phyloP scores from a whole-genome alignment of 1,140 invertebrate genomes.

The Drosophila bocki region DNA sequence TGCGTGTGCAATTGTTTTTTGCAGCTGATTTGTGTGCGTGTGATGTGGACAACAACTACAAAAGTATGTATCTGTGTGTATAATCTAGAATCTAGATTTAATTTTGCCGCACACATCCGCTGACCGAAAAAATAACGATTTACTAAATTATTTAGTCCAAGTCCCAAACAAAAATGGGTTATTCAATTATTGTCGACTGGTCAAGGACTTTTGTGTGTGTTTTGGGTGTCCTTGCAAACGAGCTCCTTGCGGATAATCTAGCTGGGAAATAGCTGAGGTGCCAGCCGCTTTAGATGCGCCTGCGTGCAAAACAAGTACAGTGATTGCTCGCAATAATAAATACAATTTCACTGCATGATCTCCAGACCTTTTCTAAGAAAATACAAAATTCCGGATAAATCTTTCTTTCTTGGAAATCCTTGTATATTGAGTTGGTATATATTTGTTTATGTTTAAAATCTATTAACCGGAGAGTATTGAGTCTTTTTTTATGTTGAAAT shows the following conservation, averaged over 20 bases:
- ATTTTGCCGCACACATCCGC: slow-evolving; percentile 64
- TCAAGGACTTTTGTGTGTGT: slow-evolving; percentile 49
- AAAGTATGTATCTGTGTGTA: background rate
- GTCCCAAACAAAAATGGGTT: slow-evolving; percentile 2
- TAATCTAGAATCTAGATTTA: slow-evolving; percentile 35
- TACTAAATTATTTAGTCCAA: slow-evolving; percentile 14
- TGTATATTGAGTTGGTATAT: background rate
- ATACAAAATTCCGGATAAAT: too few species aligned
- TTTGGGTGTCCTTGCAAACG: slow-evolving; percentile 47
- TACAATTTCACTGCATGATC: too few species aligned
- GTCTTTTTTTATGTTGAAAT: background rate
- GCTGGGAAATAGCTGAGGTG: background rate
- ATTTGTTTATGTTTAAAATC: background rate
- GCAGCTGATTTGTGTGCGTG: slow-evolving; percentile 48
- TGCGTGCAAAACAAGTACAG: slow-evolving; percentile 33
- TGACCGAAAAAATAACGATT: slow-evolving; percentile 36
- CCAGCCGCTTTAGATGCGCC: slow-evolving; percentile 48
- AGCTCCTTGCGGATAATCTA: slow-evolving; percentile 16
- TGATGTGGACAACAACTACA: slow-evolving; percentile 15
- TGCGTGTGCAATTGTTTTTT: slow-evolving; percentile 51
- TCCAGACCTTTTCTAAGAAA: background rate
- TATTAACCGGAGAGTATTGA: background rate
- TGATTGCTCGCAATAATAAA: background rate
- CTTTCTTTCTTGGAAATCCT: background rate
- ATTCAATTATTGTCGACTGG: slow-evolving; percentile 31